Conservation (phyloP, 2,113 vertebrate species). For the Cyprinodon brontotheroides region DNA sequence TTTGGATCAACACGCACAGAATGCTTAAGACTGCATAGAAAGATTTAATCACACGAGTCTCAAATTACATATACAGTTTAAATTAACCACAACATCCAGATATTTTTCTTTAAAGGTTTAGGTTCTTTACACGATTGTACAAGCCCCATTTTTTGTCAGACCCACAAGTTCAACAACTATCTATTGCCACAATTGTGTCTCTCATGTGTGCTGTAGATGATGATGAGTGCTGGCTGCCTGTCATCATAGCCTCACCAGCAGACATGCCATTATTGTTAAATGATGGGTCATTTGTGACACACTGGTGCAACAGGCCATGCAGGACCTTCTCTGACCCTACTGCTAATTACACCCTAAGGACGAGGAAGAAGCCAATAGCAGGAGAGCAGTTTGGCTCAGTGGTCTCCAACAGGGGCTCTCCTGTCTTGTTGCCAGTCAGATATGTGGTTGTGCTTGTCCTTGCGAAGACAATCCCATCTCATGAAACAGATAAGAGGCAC, state of each 20-base stretch:
- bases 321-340: constrained; percentile 60
- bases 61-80: background rate
- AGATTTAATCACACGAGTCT: constrained; percentile 28
- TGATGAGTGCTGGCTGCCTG: constrained; percentile 52
- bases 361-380: constrained; percentile 36
- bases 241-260: constrained; percentile 48
- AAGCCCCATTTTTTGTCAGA: constrained; percentile 17
- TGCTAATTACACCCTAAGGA: constrained; percentile 78
- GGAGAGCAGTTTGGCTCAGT: constrained; percentile 24
- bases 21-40: constrained; percentile 18
- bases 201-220: constrained; percentile 37
- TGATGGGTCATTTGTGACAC: constrained; percentile 72
- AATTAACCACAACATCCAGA: background rate
- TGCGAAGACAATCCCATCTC: constrained; percentile 26
- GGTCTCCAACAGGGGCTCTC: constrained; percentile 31
- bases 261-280: constrained; percentile 64
- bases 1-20: constrained; percentile 35
- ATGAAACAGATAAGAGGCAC: constrained; percentile 24
- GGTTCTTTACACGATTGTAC: constrained; percentile 7
- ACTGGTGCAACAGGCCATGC: constrained; percentile 56
- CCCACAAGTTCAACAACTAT: constrained; percentile 19
- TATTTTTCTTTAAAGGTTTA: background rate
- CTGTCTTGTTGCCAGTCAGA: constrained; percentile 48
- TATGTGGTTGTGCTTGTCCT: constrained; percentile 35
- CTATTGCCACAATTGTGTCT: constrained; percentile 16